phyloP scores from a whole-genome alignment of 1,140 invertebrate species.

The Stenopsyche tienmushanensis region DNA sequence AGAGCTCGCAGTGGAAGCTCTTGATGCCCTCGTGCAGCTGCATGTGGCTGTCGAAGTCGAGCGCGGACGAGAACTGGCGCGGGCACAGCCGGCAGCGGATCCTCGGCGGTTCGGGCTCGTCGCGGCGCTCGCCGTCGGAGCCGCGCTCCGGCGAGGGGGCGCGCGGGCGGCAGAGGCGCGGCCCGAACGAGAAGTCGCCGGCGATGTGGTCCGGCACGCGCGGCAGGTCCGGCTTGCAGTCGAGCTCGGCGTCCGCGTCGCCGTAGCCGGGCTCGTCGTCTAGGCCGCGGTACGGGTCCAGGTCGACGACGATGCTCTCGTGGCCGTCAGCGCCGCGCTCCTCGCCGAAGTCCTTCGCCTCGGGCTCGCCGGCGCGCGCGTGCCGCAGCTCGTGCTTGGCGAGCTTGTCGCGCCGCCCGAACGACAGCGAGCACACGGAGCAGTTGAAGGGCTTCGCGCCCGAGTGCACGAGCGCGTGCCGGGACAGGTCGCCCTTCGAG shows the following conservation, averaged over 20 bases:
- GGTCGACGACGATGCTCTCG: constrained; percentile 60
- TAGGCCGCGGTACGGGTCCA: constrained; percentile 57
- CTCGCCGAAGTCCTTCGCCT: constrained; percentile 38
- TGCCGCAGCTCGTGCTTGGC: constrained; percentile 62
- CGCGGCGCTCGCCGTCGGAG: constrained; percentile 4
- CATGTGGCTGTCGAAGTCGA: constrained; percentile 54
- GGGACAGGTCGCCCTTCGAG: constrained; percentile 65
- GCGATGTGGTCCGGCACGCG: constrained; percentile 56
- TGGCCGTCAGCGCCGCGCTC: constrained; percentile 44
- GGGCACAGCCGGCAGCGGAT: constrained; percentile 57
- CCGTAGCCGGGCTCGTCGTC: constrained; percentile 34
- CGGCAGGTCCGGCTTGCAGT: constrained; percentile 47
- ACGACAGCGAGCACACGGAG: constrained; percentile 65
- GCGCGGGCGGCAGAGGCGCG: constrained; percentile 32
- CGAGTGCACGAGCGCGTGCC: constrained; percentile 70
- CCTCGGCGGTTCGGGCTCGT: constrained; percentile 46
- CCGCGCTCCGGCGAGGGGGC: constrained; percentile 8
- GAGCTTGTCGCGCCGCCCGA: constrained; percentile 64
- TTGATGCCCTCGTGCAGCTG: constrained; percentile 52
- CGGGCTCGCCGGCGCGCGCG: constrained; percentile 34
- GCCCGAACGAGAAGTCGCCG: constrained; percentile 52
- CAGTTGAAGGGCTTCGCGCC: constrained; percentile 71
- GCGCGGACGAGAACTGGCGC: constrained; percentile 55
- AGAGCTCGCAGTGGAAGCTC: constrained; percentile 59
- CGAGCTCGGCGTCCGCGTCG: constrained; percentile 14